A percentile compares a stretch with the other conserved stretches of the same genome.
These are phyloP conservation scores for Poecilia wingei DNA, from an alignment of 2,797 vertebrate genomes.

Conservation along the genomic window DNA sequence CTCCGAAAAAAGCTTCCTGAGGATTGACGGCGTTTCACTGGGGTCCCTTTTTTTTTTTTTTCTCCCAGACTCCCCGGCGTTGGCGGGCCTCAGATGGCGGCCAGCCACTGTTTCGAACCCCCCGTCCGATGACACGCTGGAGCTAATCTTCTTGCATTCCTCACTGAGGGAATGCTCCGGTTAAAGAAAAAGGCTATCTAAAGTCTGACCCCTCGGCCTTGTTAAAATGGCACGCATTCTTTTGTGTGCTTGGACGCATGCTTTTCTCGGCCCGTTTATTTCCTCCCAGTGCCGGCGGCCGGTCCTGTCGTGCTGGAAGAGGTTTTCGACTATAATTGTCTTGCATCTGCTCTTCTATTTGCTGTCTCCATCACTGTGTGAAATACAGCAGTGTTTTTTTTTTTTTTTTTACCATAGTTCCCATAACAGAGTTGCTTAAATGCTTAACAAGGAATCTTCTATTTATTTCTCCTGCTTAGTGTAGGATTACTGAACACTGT, in stretches of 20 bases:
- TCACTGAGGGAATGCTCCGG: constrained; percentile 75
- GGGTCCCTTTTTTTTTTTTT: constrained; percentile 62
- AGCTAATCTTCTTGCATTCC: constrained; percentile 83
- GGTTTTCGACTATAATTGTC: constrained; percentile 66
- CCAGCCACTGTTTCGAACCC: constrained; percentile 55
- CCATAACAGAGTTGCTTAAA: constrained; percentile 59
- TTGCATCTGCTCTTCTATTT: constrained; percentile 62
- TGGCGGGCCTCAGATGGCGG: constrained; percentile 67
- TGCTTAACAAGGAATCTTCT: constrained; percentile 42
- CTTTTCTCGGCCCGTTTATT: constrained; percentile 69
- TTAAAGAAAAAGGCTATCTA: constrained; percentile 81
- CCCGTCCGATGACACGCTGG: constrained; percentile 59
- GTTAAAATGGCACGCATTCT: constrained; percentile 78
- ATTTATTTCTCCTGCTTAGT: constrained; percentile 63
- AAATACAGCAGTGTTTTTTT: constrained; percentile 52
- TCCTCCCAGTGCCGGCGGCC: constrained; percentile 62
- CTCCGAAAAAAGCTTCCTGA: constrained; percentile 62
- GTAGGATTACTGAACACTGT: constrained; percentile 58
- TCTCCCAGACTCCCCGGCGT: constrained; percentile 61
- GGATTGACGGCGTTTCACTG: constrained; percentile 62
- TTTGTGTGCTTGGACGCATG: constrained; percentile 62
- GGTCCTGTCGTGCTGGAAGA: constrained; percentile 61
- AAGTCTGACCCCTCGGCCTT: constrained; percentile 76
- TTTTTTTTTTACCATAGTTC: constrained; percentile 48
- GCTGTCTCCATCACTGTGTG: constrained; percentile 56